Conservation (phyloP, 2,797 vertebrate genomes). For the Dallia pectoralis region DNA sequence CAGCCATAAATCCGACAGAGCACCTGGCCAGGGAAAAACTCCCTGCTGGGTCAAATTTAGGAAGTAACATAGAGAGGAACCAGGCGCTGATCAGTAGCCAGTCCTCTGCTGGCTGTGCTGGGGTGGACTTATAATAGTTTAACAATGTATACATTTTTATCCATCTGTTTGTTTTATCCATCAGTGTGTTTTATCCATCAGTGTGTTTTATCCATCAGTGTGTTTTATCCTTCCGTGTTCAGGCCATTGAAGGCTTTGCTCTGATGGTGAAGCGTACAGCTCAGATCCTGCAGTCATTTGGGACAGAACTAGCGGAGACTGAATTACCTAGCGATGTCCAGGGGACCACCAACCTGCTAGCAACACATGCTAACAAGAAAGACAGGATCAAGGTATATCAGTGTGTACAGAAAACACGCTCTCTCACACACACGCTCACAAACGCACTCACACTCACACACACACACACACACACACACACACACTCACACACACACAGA, state of each 20-base stretch:
- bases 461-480: background rate
- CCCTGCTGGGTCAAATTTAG: too few species aligned
- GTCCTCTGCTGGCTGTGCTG: too few species aligned
- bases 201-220: background rate
- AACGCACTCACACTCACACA: background rate
- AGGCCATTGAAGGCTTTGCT: slow-evolving; percentile 90
- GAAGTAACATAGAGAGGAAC: too few species aligned
- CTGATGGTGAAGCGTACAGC: slow-evolving; percentile 95
- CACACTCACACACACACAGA: background rate
- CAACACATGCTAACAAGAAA: slow-evolving; percentile 83
- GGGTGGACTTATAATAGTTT: too few species aligned
- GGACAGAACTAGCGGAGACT: slow-evolving; percentile 93
- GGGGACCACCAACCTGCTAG: slow-evolving; percentile 84
- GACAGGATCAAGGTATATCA: slow-evolving; percentile 89
- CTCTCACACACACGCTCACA: background rate
- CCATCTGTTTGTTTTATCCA: background rate
- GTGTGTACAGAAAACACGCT: too few species aligned
- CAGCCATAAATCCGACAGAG: too few species aligned
- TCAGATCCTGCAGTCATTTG: slow-evolving; percentile 90
- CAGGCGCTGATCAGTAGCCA: too few species aligned
- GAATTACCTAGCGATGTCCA: slow-evolving; percentile 91
- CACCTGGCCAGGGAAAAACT: too few species aligned
- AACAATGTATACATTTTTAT: background rate
- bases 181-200: slow-evolving; percentile 16
- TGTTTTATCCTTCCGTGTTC: background rate